These are phyloP conservation scores for Lamellibrachia luymesi DNA, from an alignment of 1,140 invertebrate species.

Conservation along the genomic window DNA sequence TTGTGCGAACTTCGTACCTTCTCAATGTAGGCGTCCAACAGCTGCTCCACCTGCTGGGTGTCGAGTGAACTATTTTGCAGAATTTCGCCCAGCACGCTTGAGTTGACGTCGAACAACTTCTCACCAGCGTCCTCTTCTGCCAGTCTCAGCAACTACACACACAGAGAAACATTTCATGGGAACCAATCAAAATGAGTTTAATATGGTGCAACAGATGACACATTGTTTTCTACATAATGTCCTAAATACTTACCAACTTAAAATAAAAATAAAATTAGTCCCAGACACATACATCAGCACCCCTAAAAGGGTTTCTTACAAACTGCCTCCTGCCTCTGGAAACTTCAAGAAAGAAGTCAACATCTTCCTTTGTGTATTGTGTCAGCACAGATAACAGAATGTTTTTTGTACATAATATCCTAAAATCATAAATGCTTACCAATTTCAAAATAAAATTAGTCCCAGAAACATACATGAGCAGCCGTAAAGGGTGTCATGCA, in stretches of 20 bases:
- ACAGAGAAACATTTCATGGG: constrained; percentile 3
- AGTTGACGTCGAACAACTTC: background rate
- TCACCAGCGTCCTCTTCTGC: background rate
- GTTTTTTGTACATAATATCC: too few relatives aligned
- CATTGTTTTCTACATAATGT: too few relatives aligned
- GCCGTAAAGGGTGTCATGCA: too few relatives aligned
- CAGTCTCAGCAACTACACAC: background rate
- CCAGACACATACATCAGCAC: too few relatives aligned
- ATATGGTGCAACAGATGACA: background rate
- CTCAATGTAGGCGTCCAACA: background rate
- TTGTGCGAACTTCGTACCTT: background rate
- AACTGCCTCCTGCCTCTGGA: background rate
- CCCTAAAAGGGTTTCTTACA: too few relatives aligned
- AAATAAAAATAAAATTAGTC: too few relatives aligned
- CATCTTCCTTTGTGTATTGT: background rate
- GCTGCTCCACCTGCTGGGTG: background rate
- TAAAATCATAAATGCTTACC: too few relatives aligned
- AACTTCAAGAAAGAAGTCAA: background rate
- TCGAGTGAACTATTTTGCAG: background rate
- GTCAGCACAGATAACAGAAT: background rate
- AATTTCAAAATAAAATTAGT: too few relatives aligned
- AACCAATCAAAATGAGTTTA: background rate
- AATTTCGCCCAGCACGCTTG: background rate
- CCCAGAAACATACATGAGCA: too few relatives aligned
- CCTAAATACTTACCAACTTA: too few relatives aligned